Conservation (phyloP, 1,140 invertebrate species). For the Littorina saxatilis region DNA sequence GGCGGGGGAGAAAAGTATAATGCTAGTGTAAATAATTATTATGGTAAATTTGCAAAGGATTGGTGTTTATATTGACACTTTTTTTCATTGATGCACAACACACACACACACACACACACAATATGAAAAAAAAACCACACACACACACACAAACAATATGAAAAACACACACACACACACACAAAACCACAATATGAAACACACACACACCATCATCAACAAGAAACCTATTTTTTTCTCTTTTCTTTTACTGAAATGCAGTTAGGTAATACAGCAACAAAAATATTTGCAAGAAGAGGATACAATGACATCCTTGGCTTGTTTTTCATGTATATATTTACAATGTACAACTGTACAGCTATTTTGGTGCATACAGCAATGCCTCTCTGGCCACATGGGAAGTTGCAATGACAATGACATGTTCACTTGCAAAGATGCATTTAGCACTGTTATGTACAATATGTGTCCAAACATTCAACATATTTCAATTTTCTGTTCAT, state of each 20-base stretch:
- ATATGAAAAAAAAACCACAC: neutral
- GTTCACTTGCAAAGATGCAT: no score
- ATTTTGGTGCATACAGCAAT: neutral
- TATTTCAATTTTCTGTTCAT: no score
- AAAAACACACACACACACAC: slow-evolving; percentile 1
- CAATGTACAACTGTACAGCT: neutral
- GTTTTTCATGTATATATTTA: no score
- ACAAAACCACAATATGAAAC: neutral
- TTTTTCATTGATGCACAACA: neutral
- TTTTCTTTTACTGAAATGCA: neutral
- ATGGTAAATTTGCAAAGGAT: no score
- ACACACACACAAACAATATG: neutral
- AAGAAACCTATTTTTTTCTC: neutral
- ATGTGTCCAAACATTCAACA: no score
- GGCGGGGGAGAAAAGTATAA: no score
- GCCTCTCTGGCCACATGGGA: neutral
- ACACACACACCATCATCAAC: neutral
- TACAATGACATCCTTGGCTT: no score
- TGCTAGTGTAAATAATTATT: no score
- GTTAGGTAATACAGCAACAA: neutral
- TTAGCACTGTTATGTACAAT: no score
- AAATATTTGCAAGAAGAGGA: neutral
- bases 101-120: neutral
- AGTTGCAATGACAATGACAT: no score
- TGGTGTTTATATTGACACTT: no score